Evolutionary conservation across 2,888 invertebrate species (phyloP), one percentile per base, ranked within the genome.

Genomic region (Leptopilina drosophilae): DNA sequence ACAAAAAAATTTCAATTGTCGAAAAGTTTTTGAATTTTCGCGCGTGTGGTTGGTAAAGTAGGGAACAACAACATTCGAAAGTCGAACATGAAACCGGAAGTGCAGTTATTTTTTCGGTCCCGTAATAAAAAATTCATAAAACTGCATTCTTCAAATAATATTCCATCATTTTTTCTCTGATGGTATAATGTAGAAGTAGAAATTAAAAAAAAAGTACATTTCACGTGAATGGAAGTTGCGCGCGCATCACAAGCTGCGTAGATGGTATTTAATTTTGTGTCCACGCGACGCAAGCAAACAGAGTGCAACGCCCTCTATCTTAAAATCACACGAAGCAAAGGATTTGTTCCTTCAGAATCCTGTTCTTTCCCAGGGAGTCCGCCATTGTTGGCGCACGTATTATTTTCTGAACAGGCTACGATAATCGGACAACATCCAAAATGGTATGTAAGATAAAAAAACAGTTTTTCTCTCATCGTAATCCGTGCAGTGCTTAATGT

Each of bases 341-440:
- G 15, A 79, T 77, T 77, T 82, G 79, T 81, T 77, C 81, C 82
- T 83, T 86, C 79, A 82, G 85, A 86, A 82, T 84, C 87, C 87
- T 85, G 88, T 88, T 87, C 95, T 96, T 96, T 96, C 94, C 94
- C 94, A 95, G 94, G 94, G 94, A 95, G 96, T 95, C 95, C 96
- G 96, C 96, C 96, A 95, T 96, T 94, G 94, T 94, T 95, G 96
- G 96, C 96, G 96, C 95, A 95, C 90, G 91, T 95, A 94, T 95
- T 49, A 95, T 93, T 94, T 33, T 95, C 94, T 94, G 93, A 93
- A 93, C 94, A 93, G 94, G 94, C 93, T 93, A 93, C 93, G 92
- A 93, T 94, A 95, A 97, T 97, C 96, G 92, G 92, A 93, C 94
- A 95, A 95, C 96, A 96, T 96, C 96, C 95, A 95, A 94, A 91